Evolutionary conservation across 2,113 vertebrate genomes (phyloP), one percentile per base, ranked within the genome.

Genomic region (Tragelaphus strepsiceros): DNA sequence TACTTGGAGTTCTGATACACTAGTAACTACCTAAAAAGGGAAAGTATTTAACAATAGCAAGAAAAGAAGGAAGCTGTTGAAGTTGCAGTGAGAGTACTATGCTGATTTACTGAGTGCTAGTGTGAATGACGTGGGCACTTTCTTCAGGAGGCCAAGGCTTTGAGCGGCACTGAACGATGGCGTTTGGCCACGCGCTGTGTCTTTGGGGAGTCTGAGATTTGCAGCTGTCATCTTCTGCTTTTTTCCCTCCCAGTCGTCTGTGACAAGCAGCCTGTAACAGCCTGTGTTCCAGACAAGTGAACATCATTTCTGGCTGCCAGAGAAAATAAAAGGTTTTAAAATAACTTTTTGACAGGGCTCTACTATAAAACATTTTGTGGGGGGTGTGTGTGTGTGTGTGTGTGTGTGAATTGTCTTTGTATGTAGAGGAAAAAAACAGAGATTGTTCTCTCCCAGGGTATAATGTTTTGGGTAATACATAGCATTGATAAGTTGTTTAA

Each of bases 251-350:
- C 67, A 32, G 62, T 90, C 91, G 77, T 74, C 96, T 93, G 35
- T 86, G 85, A 90, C 83, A 58, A n/a, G 88, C 78, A 32, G 82
- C 86, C n/a, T 46, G 88, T 54, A 56, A 88, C 88, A 85, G 88
- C 94, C 85, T 64, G 0, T 54, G 86, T 83, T 95, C 84, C 93
- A 96, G 96, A 96, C 90, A 67, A 58, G 90, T 78, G 85, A 92
- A 88, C 62, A 49, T 94, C 85, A 62, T 81, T 96, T 77, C 78
- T 96, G 97, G 94, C 64, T 96, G 92, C 85, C 95, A 96, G 87
- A 97, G 83, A 91, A 94, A 78, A 90, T 67, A 88, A 93, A 96
- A 85, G 49, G 54, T 91, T 97, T 95, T 88, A 78, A 88, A 67
- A 89, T 85, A 83, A 61, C 67, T 92, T 92, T 90, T 62, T 88